Evolutionary conservation across 1,140 invertebrate genomes (phyloP), one percentile per base, ranked within the genome.

Genomic region (Arctopsyche grandis): DNA sequence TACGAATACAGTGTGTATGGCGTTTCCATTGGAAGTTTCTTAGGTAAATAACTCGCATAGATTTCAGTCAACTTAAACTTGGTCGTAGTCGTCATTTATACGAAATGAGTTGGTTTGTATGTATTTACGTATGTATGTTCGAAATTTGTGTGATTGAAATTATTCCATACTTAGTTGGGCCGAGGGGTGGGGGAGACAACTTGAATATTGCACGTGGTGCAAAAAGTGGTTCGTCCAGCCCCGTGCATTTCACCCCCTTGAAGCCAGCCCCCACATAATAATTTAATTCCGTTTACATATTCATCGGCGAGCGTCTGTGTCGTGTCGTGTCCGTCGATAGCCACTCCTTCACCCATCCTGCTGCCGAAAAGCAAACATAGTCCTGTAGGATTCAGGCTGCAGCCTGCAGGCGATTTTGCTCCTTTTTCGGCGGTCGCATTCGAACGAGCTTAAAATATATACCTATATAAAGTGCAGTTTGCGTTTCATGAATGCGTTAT

Each of bases 281-380:
- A 70, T 70, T 70, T 70, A 70, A 70, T 70, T 70, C 26, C 24
- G 4, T 70, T 70, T 70, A 70, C 9, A 70, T 70, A 70, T 70
- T 70, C 69, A 70, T 70, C 69, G 29, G 69, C 7, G 10, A n/a
- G 69, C 19, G 69, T 43, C 69, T 70, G 69, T 66, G 60, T 43
- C 26, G 69, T 14, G 22, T 22, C 24, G 21, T 22, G 21, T 22
- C 19, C 21, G 60, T 22, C 60, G 21, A 66, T 29, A 29, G 3
- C 19, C 24, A 4, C 14, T 22, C 69, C 21, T 66, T 12, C 19
- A 66, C n/a, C 19, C 12, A 66, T 3, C 69, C 22, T 4, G 26
- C n/a, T 9, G 66, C 12, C 48, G 16, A 26, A 70, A 70, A n/a
- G 69, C 69, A 70, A 70, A 70, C 69, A 52, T 44, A 26, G 69